Evolutionary conservation across 2,888 invertebrate genomes (phyloP).

Genomic region (Stenurella melanura): DNA sequence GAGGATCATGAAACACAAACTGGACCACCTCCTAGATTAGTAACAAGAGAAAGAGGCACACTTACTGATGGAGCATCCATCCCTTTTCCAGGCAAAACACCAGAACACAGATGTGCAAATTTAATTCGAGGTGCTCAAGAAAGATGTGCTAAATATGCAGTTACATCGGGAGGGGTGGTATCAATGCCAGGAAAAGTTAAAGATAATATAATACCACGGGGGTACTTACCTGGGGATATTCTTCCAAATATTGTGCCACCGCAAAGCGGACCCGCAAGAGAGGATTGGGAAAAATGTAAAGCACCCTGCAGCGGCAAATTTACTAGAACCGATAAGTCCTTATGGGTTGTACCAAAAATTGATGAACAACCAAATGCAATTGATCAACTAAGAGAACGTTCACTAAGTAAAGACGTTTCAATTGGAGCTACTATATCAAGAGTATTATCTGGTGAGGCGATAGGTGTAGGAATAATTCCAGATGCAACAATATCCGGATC

Average conservation of each 20-base stretch:
- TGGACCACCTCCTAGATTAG: no score
- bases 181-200: conserved; percentile 43
- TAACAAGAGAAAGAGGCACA: no score
- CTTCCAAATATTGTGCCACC: conserved; percentile 22
- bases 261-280: not conserved
- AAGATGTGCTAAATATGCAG: conserved; percentile 34
- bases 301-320: not conserved
- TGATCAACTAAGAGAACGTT: conserved; percentile 13
- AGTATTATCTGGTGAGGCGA: conserved; percentile 52
- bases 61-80: not conserved
- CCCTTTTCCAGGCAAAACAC: not conserved
- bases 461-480: conserved; percentile 42
- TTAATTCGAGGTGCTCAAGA: conserved; percentile 43
- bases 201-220: conserved; percentile 39
- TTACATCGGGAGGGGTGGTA: conserved; percentile 43
- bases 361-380: not conserved
- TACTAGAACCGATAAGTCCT: conserved; percentile 43
- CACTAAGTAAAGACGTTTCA: conserved; percentile 22
- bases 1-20: no score
- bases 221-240: conserved; percentile 45
- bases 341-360: conserved; percentile 20
- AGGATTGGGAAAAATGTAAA: conserved; percentile 10
- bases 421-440: conserved; percentile 47
- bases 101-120: conserved; percentile 40
- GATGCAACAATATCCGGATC: not conserved